Percentiles rank a stretch among this genome's conserved stretches.
Conservation (phyloP, 1,140 invertebrate genomes). For the Bombus pascuorum region DNA sequence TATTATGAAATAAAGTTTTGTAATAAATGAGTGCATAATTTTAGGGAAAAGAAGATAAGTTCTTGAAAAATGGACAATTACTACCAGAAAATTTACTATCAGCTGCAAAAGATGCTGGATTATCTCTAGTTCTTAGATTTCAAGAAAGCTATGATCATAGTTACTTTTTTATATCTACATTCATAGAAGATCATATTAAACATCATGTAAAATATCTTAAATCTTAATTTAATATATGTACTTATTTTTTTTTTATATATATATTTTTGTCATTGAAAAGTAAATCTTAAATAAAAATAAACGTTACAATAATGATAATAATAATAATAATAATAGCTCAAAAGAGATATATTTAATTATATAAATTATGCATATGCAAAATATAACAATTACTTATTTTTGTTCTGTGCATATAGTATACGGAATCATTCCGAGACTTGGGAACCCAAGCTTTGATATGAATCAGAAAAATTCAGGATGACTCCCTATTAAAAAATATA, state of each 20-base stretch:
- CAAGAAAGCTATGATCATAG: conserved; percentile 97
- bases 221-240: conserved; percentile 65
- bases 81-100: conserved; percentile 93
- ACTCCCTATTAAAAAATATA: no score
- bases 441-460: not conserved
- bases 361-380: not conserved
- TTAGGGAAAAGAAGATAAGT: conserved; percentile 93
- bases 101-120: conserved; percentile 87
- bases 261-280: conserved; percentile 13
- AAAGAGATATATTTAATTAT: not conserved
- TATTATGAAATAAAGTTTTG: not conserved
- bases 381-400: not conserved
- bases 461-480: not conserved
- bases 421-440: not conserved
- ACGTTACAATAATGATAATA: conserved; percentile 10
- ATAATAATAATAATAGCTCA: not conserved
- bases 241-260: not conserved
- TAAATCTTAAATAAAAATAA: not conserved
- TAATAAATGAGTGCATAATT: conserved; percentile 65
- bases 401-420: not conserved
- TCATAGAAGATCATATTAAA: conserved; percentile 96
- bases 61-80: conserved; percentile 90
- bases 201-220: conserved; percentile 92
- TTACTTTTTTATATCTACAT: conserved; percentile 97
- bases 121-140: conserved; percentile 89